phyloP scores from a whole-genome alignment of 2,888 invertebrate genomes.

The Ornithoptera alexandrae region DNA sequence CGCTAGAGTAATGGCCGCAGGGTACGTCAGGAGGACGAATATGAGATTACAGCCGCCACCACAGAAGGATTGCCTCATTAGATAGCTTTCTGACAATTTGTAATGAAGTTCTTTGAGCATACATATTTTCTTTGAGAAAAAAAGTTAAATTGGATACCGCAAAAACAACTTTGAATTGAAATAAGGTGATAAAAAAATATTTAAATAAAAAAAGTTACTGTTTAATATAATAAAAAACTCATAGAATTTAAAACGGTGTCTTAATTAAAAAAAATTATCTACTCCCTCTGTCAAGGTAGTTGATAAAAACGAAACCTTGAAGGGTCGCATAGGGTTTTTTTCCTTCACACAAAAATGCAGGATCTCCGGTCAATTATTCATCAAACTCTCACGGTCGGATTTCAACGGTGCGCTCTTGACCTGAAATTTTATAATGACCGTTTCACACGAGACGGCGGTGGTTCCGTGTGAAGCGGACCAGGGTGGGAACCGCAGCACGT shows the following conservation, averaged over 20 bases:
- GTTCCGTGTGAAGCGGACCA: conserved; percentile 28
- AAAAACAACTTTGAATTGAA: neutral
- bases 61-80: conserved; percentile 29
- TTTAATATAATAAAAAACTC: too few species aligned
- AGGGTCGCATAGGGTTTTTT: conserved; percentile 5
- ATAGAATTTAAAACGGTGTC: too few species aligned
- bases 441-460: conserved; percentile 29
- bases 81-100: conserved; percentile 28
- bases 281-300: neutral
- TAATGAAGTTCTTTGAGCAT: conserved; percentile 20
- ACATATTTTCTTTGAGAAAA: conserved; percentile 6
- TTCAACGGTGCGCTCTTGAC: conserved; percentile 11
- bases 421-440: conserved; percentile 19
- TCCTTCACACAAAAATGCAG: conserved; percentile 13
- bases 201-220: too few species aligned
- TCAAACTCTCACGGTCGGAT: conserved; percentile 22
- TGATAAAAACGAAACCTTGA: neutral
- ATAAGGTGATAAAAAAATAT: too few species aligned
- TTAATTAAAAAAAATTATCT: too few species aligned
- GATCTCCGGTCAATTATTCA: conserved; percentile 21
- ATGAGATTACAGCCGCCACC: conserved; percentile 22
- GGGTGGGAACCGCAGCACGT: conserved; percentile 22
- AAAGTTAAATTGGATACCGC: neutral
- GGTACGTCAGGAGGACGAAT: conserved; percentile 14
- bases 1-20: conserved; percentile 7